Evolutionary conservation across 2,888 invertebrate genomes (phyloP), one percentile per base, ranked within the genome.

Genomic region (Asteroscopus sphinx): DNA sequence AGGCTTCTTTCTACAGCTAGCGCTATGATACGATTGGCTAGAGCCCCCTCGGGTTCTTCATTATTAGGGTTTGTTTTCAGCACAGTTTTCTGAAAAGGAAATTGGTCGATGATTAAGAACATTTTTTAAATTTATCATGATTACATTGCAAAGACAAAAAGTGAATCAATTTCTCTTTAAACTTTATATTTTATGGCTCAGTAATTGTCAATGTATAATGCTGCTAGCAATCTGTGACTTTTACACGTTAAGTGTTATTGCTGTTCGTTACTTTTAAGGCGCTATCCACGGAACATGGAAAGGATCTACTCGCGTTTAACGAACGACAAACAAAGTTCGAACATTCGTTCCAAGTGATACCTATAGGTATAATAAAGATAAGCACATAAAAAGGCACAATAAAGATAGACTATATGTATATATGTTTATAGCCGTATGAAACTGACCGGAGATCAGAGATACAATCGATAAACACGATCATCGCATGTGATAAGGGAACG

Each of bases 21-120:
- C 41, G 95, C 94, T 68, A 95, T 95, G 36, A 95, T 94, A 49
- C 95, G 88, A 68, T 95, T 95, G 17, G 95, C 95, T 59, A 95
- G 86, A 13, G 91, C 87, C 46, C 89, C 87, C 77, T 94, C 94
- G 13, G 93, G 90, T 55, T 94, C 94, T 58, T 89, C 87, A n/a
- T 77, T 82, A 45, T 83, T 81, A 16, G 84, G 79, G 61, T 91
- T 88, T 35, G 91, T 88, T 59, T 89, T 90, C 37, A 94, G 78
- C 8, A 93, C 92, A 45, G 88, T 83, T 92, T 93, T 94, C 94
- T 94, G 90, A 57, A 93, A 68, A 36, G 58, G 3, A 51, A 61
- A 56, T 32, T 8, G 4, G 6, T 11, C 1, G n/a, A n/a, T 7
- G 9, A 8, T 56, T 16, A 21, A 45, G 6, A 1, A 2, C 5